Evolutionary conservation across 1,140 invertebrate genomes (phyloP), one percentile per base, ranked within the genome.

Genomic region (Coboldia fuscipes): DNA sequence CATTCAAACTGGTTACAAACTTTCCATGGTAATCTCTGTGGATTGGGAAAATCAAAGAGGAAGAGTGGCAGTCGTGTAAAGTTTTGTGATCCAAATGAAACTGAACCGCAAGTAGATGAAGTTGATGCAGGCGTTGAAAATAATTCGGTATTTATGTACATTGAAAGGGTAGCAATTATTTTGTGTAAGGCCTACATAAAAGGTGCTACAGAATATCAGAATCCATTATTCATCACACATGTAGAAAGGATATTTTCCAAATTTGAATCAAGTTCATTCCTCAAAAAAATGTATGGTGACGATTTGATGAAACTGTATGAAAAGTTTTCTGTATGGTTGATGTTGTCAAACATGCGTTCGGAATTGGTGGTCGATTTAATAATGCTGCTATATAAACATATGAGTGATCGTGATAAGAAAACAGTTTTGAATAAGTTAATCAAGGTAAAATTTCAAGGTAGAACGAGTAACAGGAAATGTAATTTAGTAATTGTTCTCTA

Each of bases 331-430:
- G 42, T 44, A 0, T 62, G 67, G 51, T 45, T 72, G 18, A 43
- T 44, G 3, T 10, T 21, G 9, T 20, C 16, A 14, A 9, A 50
- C 8, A 50, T 61, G 12, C 44, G 55, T 28, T 53, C 47, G 6
- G 60, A 65, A 27, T 41, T 47, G 34, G 41, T 68, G 3, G 47
- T 74, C 6, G 59, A 67, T 42, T 57, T 76, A 13, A 58, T 67
- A 36, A 72, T 75, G 43, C 56, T 57, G 35, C 45, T 74, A 19
- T 48, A 70, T 12, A 58, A 52, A 23, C 58, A 65, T 40, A 44
- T 66, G 32, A 42, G 54, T 29, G 42, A 55, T 15, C 39, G 45
- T 2, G 55, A 65, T 21, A 64, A 65, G 39, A 43, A 59, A 31
- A 42, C 43, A 10, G 52, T 72, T 26, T 51, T 75, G 32, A 44